A percentile compares a stretch with the other conserved stretches of the same genome.
Conservation (phyloP, 1,140 invertebrate genomes). For the Aphelinus certus region DNA sequence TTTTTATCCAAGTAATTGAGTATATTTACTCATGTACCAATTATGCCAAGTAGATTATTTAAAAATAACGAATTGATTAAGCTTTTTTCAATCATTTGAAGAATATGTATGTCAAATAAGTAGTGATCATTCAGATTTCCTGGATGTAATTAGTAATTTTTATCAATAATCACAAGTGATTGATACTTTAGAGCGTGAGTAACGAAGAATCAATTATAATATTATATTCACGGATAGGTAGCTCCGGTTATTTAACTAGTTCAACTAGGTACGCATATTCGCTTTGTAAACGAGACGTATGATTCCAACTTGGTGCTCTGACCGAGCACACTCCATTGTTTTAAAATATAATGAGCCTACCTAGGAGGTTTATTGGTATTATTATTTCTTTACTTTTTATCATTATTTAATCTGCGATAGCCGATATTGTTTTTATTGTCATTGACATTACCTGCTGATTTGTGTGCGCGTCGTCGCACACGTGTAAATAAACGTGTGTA, state of each 20-base stretch:
- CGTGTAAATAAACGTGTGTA: slow-evolving; percentile 37
- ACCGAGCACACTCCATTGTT: slow-evolving; percentile 14
- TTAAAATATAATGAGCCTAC: not conserved
- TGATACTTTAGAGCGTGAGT: slow-evolving; percentile 21
- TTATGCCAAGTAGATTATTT: no score
- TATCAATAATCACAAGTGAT: not conserved
- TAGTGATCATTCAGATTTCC: no score
- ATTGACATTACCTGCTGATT: slow-evolving; percentile 24
- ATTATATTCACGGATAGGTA: slow-evolving; percentile 22
- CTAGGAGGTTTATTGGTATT: not conserved
- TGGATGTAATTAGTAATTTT: no score
- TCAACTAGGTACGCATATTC: no score
- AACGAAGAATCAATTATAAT: slow-evolving; percentile 28
- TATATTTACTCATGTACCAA: no score
- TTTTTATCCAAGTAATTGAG: no score
- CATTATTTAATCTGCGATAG: slow-evolving; percentile 5
- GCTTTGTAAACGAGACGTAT: not conserved
- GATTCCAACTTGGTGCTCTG: slow-evolving; percentile 22
- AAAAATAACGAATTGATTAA: no score
- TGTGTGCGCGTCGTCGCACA: slow-evolving; percentile 17
- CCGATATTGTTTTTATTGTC: slow-evolving; percentile 26
- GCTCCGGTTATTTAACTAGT: slow-evolving; percentile 22
- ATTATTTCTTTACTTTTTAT: not conserved
- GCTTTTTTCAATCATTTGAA: no score
- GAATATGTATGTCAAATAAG: no score